Conservation (phyloP, 2,113 vertebrate genomes). For the Irena cyanogastra region DNA sequence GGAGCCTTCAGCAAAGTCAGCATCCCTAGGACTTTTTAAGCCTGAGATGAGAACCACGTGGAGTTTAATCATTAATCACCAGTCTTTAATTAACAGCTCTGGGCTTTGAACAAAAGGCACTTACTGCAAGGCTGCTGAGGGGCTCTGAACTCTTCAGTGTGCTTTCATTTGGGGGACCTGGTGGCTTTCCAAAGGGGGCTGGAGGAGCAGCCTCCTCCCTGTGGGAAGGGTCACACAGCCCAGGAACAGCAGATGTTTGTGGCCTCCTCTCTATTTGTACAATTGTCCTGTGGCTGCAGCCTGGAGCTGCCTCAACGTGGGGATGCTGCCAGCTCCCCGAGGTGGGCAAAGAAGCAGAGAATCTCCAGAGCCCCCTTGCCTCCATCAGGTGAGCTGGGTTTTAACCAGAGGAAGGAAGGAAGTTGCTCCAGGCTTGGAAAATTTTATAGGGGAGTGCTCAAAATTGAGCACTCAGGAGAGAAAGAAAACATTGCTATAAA, state of each 20-base stretch:
- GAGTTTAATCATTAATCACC: conserved; percentile 92
- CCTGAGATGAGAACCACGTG: conserved; percentile 69
- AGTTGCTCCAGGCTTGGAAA: conserved; percentile 39
- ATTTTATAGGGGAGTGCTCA: conserved; percentile 30
- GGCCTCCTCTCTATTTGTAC: conserved; percentile 7
- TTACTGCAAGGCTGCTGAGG: conserved; percentile 60
- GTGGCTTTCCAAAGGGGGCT: conserved; percentile 60
- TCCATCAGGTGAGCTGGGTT: conserved; percentile 15
- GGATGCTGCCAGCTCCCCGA: not conserved
- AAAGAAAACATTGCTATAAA: conserved; percentile 48
- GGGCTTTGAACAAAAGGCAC: conserved; percentile 81
- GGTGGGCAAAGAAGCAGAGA: not conserved
- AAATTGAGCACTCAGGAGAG: not conserved
- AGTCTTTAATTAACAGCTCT: conserved; percentile 96
- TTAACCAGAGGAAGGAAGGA: not conserved
- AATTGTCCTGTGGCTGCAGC: not conserved
- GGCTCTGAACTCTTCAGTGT: conserved; percentile 67
- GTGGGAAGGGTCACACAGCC: conserved; percentile 21
- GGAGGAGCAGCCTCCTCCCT: not conserved
- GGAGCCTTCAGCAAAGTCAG: conserved; percentile 78
- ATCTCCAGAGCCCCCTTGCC: not conserved
- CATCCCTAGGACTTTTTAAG: conserved; percentile 73
- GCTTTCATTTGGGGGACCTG: conserved; percentile 51
- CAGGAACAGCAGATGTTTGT: conserved; percentile 72
- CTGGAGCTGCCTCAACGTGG: conserved; percentile 28